Conservation (phyloP, 2,797 vertebrate genomes). For the Paramormyrops hopkinsi region DNA sequence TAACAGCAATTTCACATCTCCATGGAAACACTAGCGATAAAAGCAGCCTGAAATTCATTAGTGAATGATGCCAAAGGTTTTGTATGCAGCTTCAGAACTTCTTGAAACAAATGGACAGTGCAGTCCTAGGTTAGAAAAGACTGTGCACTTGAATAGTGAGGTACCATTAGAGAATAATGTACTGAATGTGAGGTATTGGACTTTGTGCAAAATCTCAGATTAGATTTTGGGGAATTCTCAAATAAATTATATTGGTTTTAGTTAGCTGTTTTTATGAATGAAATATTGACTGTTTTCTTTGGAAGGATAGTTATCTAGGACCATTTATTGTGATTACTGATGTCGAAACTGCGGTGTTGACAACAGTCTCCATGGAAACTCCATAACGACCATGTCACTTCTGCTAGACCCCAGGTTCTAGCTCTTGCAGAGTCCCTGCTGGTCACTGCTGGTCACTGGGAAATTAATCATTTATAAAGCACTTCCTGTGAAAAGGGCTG, state of each 20-base stretch:
- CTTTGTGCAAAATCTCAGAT: background rate
- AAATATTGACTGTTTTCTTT: background rate
- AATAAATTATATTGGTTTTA: background rate
- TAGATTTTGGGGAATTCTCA: background rate
- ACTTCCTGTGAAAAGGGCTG: slow-evolving; percentile 32
- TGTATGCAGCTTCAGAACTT: background rate
- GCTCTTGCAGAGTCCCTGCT: slow-evolving; percentile 49
- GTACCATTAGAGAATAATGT: background rate
- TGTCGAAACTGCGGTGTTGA: slow-evolving; percentile 39
- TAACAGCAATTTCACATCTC: background rate
- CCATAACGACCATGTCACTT: slow-evolving; percentile 30
- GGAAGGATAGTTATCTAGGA: background rate
- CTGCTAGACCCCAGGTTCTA: slow-evolving; percentile 33
- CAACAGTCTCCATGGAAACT: slow-evolving; percentile 55
- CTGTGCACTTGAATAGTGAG: background rate
- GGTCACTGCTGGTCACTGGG: slow-evolving; percentile 44
- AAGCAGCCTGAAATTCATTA: background rate
- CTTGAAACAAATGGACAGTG: background rate
- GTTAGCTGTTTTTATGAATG: background rate
- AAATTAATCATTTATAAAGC: slow-evolving; percentile 59
- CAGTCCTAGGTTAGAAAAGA: background rate
- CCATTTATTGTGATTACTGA: slow-evolving; percentile 47
- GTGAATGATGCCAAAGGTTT: background rate
- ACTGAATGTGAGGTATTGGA: background rate
- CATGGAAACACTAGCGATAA: background rate